Evolutionary conservation across 2,888 invertebrate genomes (phyloP).

Genomic region (Monochamus alternatus): DNA sequence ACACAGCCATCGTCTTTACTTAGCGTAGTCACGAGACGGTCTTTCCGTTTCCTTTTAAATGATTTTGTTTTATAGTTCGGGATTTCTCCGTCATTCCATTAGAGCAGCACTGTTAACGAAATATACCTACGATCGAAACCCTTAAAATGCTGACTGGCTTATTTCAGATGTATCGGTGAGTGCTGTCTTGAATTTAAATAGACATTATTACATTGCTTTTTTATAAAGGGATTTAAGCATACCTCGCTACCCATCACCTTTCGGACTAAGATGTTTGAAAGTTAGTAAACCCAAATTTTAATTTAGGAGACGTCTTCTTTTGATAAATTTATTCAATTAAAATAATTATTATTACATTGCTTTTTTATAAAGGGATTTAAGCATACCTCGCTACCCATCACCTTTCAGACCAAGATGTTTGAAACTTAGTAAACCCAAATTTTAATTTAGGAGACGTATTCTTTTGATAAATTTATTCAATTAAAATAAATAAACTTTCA

Average conservation of each 20-base stretch:
- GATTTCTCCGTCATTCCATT: slow-evolving; percentile 49
- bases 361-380: slow-evolving; percentile 6
- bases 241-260: neutral
- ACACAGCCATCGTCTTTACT: slow-evolving; percentile 29
- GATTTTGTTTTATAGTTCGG: slow-evolving; percentile 51
- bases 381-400: neutral
- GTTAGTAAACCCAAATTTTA: no score
- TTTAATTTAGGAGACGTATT: no score
- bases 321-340: no score
- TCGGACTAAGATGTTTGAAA: neutral
- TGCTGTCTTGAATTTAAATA: slow-evolving; percentile 17
- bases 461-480: no score
- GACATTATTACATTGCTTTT: neutral
- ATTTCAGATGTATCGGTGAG: slow-evolving; percentile 18
- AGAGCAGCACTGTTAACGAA: slow-evolving; percentile 53
- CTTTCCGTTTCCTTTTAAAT: slow-evolving; percentile 21
- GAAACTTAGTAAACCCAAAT: neutral
- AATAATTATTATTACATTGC: neutral
- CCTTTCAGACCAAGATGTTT: neutral
- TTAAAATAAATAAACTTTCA: no score
- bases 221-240: slow-evolving; percentile 4
- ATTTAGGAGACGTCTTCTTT: no score
- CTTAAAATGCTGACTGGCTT: slow-evolving; percentile 22
- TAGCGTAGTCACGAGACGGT: slow-evolving; percentile 6
- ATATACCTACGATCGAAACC: slow-evolving; percentile 23